phyloP scores from a whole-genome alignment of 2,113 vertebrate genomes.

The rabbit (Oryctolagus cuniculus) region mOryCun1.1 NC_091433.1:106751001-106751500 shows the following conservation, averaged over 20 bases:
- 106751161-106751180: not conserved
- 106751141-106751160: not conserved
- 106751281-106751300: not conserved
- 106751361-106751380: too few relatives aligned
- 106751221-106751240: not conserved
- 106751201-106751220: not conserved
- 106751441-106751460: not conserved
- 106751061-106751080: not conserved
- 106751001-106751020: not conserved
- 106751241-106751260: not conserved
- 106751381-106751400: not conserved
- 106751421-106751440: not conserved
- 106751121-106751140: not conserved
- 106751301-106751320: not conserved
- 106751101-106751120: not conserved
- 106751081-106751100: not conserved
- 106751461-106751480: not conserved
- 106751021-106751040: not conserved
- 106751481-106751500: not conserved
- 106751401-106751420: not conserved
- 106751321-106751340: fast-evolving
- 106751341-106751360: not conserved
- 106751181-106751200: not conserved
- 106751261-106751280: not conserved
- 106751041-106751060: not conserved